Base-by-base conservation (phyloP, 2,113 vertebrate genomes). In the Hyla sarda region DNA sequence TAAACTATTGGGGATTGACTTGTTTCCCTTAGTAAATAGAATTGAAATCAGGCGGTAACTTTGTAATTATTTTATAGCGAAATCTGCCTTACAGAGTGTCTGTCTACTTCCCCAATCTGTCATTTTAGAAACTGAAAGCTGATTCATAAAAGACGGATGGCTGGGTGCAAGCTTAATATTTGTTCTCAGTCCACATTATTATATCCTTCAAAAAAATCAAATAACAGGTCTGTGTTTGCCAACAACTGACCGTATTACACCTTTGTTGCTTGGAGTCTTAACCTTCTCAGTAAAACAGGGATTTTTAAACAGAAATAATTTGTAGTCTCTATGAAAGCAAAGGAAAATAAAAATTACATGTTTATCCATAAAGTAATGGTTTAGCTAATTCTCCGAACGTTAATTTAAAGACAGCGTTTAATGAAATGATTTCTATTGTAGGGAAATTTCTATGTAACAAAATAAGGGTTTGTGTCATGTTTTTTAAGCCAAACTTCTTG, bases 161-260 rank as follows among this genome's bases (percentile, higher is more conserved):
- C 78, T 81, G 56, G 8, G 23, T 65, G 58, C 34, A 60, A 45
- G 52, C 56, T 45, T 81, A 65, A 81, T 81, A 81, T 81, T 81
- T 81, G 78, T 81, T 81, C 78, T 47, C 58, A 17, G 78, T 81
- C 78, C 78, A 81, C 78, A 81, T 62, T 37, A 81, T 65, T 65
- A 81, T n/a, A 45, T 81, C 78, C 34, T 56, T 65, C 41, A 62
- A 34, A n/a, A n/a, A 81, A 81, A 65, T 81, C 78, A 81, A 81
- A 81, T 62, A 81, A 47, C 58, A 62, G 78, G 34, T 47, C 78
- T 81, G 78, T 81, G 41, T 81, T 81, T 81, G 78, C 78, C 78
- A 81, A 81, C 78, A 81, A 81, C 78, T 81, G 58, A 47, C 58
- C 78, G 65, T 65, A 81, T 81, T 65, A 65, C 56, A 81, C 78